These are phyloP conservation scores for Blastobasis adustella DNA, from an alignment of 2,888 invertebrate species.

Conservation along the genomic window DNA sequence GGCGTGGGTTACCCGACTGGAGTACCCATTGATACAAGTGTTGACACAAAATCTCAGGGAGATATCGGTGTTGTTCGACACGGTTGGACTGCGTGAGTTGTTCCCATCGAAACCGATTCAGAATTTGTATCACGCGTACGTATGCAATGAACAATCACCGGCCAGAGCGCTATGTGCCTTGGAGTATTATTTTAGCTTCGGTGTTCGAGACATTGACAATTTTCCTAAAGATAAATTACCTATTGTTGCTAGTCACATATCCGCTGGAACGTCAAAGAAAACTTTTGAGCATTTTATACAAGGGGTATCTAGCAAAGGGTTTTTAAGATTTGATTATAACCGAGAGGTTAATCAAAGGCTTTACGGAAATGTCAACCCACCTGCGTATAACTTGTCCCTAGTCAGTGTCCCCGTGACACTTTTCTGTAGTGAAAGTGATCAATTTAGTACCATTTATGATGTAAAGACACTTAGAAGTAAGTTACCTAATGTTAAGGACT, in stretches of 20 bases:
- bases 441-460: conserved; percentile 45
- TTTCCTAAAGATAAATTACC: conserved; percentile 39
- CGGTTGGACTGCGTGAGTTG: conserved; percentile 40
- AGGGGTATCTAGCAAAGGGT: conserved; percentile 40
- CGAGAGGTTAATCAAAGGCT: conserved; percentile 25
- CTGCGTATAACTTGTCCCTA: conserved; percentile 40
- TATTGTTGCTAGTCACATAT: conserved; percentile 49
- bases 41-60: conserved; percentile 30
- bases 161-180: conserved; percentile 40
- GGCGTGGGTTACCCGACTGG: conserved; percentile 38
- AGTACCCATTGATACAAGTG: conserved; percentile 41
- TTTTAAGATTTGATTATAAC: conserved; percentile 52
- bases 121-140: conserved; percentile 39
- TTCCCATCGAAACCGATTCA: conserved; percentile 32
- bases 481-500: conserved; percentile 36
- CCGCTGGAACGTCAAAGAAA: conserved; percentile 49
- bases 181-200: conserved; percentile 44
- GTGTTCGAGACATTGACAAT: conserved; percentile 38
- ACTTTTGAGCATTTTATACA: conserved; percentile 53
- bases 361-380: conserved; percentile 39
- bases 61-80: conserved; percentile 27
- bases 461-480: conserved; percentile 29
- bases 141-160: conserved; percentile 32
- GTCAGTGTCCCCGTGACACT: conserved; percentile 43
- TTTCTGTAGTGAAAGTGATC: conserved; percentile 49